A percentile compares a stretch with the other conserved stretches of the same genome.
Conservation (phyloP, 1,140 invertebrate genomes). For the Diachasmimorpha longicaudata region DNA sequence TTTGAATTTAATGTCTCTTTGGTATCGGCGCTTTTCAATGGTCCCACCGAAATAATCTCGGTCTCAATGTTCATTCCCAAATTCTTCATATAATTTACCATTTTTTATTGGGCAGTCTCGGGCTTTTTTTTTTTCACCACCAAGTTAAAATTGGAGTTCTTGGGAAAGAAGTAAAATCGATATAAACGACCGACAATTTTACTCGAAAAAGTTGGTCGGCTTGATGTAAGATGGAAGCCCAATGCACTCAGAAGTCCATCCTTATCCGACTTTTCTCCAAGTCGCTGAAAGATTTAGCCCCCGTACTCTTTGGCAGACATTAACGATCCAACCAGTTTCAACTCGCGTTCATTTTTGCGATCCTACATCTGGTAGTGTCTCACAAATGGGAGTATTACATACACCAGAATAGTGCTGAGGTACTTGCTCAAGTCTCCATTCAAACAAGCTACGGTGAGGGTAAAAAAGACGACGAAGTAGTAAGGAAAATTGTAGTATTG, state of each 20-base stretch:
- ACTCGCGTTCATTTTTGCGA: constrained; percentile 21
- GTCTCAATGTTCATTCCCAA: neutral
- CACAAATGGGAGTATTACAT: neutral
- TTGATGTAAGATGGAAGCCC: constrained; percentile 18
- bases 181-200: constrained; percentile 28
- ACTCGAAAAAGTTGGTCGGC: constrained; percentile 23
- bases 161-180: constrained; percentile 14
- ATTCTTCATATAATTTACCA: neutral
- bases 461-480: neutral
- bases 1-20: neutral
- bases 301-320: constrained; percentile 22
- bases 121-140: neutral
- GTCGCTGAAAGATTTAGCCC: constrained; percentile 23
- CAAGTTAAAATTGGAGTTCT: constrained; percentile 7
- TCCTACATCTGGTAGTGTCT: neutral
- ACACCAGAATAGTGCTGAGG: neutral
- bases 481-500: neutral
- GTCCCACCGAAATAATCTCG: neutral
- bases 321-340: constrained; percentile 25
- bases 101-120: neutral
- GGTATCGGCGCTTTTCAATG: neutral
- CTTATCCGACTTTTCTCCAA: constrained; percentile 27
- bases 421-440: neutral
- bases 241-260: constrained; percentile 20
- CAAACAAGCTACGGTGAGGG: neutral